Base-by-base conservation (phyloP, 1,140 invertebrate genomes). In the Dendroctonus ponderosae region DNA sequence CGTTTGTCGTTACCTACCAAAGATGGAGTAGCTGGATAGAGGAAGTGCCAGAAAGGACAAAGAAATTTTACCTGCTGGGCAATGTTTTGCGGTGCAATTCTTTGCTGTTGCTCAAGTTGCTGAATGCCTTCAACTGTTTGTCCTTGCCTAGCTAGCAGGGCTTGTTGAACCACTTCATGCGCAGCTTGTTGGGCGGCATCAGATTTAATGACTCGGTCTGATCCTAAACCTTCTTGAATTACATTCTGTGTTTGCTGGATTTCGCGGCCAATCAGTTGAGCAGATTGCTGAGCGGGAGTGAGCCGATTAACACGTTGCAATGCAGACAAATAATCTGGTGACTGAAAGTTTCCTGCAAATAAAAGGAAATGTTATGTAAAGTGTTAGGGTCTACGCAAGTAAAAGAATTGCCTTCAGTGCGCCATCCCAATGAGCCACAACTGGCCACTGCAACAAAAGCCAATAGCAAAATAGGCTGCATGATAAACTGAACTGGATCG, bases 101-200 rank as follows among this genome's bases (percentile, higher is more conserved):
- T 14, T 49, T 60, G 15, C 11, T 60, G 43, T 38, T 48, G 15
- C 7, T 60, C 14, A 38, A 60, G 58, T 42, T 60, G 11, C 39
- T 48, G 58, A 14, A 60, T 60, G 8, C 44, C 46, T 49, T 60
- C 43, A 11, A 60, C 46, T 11, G 15, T 60, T 49, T 60, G 58
- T 49, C 58, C 46, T 60, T 60, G 58, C 38, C 58, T 60, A 49
- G 58, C 58, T 43, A 15, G 40, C 6, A 40, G 56, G 14, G 56
- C 56, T 11, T 48, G 58, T 46, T 48, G 3, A 0, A 44, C 5
- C 0, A 60, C 58, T 49, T 12, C 7, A 44, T 42, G 56, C 9
- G 56, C 56, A 11, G 38, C 15, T 44, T 44, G 41, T 44, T 58
- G 56, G 15, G 56, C 56, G 9, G n/a, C 26, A 56, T 11, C 26